phyloP scores from a whole-genome alignment of 2,113 vertebrate species.

The Anarrhichthys ocellatus region DNA sequence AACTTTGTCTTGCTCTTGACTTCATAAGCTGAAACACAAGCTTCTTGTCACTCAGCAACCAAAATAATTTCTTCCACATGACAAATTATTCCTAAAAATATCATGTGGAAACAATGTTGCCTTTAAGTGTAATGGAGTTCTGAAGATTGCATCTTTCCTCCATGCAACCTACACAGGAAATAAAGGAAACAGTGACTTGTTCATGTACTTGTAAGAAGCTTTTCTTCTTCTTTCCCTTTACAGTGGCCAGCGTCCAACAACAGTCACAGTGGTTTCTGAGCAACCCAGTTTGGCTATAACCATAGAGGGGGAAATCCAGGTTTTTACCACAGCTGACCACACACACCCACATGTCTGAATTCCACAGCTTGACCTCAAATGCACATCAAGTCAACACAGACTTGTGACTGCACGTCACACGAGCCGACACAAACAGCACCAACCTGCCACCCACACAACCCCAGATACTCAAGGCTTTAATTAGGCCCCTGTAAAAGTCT shows the following conservation, averaged over 20 bases:
- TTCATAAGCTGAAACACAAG: conserved; percentile 7
- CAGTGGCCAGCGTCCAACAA: conserved; percentile 55
- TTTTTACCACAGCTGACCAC: conserved; percentile 72
- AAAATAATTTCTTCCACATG: conserved; percentile 2
- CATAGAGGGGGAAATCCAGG: conserved; percentile 71
- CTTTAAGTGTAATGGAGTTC: conserved; percentile 16
- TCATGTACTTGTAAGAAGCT: conserved; percentile 14
- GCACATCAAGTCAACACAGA: conserved; percentile 55
- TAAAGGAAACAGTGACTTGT: conserved; percentile 56
- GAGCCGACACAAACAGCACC: conserved; percentile 45
- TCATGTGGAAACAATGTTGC: conserved; percentile 31
- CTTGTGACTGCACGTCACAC: conserved; percentile 56
- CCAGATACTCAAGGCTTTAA: conserved; percentile 54
- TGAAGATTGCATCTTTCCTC: conserved; percentile 30
- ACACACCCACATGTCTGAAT: conserved; percentile 84
- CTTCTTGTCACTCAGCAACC: not conserved
- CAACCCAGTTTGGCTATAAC: conserved; percentile 64
- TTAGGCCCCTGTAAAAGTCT: conserved; percentile 48
- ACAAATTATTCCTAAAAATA: conserved; percentile 19
- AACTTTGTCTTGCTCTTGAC: conserved; percentile 29
- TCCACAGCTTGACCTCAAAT: conserved; percentile 75
- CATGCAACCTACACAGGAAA: conserved; percentile 46
- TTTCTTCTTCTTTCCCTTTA: conserved; percentile 57
- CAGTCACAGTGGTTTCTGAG: conserved; percentile 55
- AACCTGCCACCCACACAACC: conserved; percentile 56